These are phyloP conservation scores for Drosophila lacteicornis DNA, from an alignment of 1,140 invertebrate genomes.

Conservation along the genomic window DNA sequence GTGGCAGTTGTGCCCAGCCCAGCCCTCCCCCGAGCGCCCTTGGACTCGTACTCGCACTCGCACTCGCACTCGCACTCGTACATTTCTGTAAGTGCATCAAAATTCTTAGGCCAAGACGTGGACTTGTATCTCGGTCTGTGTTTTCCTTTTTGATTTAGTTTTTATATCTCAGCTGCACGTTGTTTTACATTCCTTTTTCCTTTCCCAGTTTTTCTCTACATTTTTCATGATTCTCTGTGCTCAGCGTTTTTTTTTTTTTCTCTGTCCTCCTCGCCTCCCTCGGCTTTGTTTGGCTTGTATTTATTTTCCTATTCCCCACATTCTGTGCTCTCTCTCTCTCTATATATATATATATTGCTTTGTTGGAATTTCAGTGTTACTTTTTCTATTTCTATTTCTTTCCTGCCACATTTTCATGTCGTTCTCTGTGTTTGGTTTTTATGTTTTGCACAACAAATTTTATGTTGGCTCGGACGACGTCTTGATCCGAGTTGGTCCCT, in stretches of 20 bases:
- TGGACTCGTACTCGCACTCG: constrained; percentile 52
- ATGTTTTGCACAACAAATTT: constrained; percentile 80
- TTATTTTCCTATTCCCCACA: constrained; percentile 12
- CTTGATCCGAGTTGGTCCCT: constrained; percentile 26
- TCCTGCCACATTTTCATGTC: constrained; percentile 67
- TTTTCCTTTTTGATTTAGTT: constrained; percentile 45
- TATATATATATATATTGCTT: constrained; percentile 14
- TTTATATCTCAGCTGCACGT: constrained; percentile 22
- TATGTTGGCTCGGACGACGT: constrained; percentile 70
- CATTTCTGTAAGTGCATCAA: constrained; percentile 73
- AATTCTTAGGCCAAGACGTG: constrained; percentile 69
- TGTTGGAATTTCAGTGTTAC: constrained; percentile 34
- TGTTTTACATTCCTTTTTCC: constrained; percentile 26
- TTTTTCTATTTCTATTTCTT: constrained; percentile 38
- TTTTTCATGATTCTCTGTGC: constrained; percentile 61
- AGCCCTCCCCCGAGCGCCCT: constrained; percentile 1
- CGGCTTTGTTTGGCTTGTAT: constrained; percentile 17
- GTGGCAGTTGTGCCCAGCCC: constrained; percentile 55
- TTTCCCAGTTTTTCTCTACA: constrained; percentile 53
- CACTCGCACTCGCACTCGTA: constrained; percentile 49
- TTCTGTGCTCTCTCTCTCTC: background rate
- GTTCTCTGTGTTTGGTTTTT: constrained; percentile 75
- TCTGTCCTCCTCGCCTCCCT: constrained; percentile 13
- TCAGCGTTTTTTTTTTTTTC: constrained; percentile 18
- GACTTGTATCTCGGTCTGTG: constrained; percentile 68